A percentile compares a stretch with the other conserved stretches of the same genome.
These are phyloP conservation scores for Hippocampus guttulatus DNA, from an alignment of 2,113 vertebrate genomes.

Conservation along the genomic window DNA sequence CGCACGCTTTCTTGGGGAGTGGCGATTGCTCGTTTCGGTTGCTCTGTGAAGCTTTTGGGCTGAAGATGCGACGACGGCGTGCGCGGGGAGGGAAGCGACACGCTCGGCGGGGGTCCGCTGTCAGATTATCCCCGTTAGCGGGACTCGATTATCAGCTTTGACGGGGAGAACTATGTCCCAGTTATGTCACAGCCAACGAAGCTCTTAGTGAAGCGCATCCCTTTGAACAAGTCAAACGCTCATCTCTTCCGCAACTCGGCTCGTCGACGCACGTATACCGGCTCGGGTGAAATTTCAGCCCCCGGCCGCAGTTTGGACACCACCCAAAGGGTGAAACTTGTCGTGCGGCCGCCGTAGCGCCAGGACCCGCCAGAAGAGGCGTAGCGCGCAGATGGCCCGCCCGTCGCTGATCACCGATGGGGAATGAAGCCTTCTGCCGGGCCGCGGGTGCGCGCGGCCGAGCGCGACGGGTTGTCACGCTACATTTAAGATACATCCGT, in stretches of 20 bases:
- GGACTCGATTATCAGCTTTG: slow-evolving; percentile 73
- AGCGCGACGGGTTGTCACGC: slow-evolving; percentile 68
- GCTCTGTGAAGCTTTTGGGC: slow-evolving; percentile 40
- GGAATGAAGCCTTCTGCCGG: slow-evolving; percentile 69
- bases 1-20: background rate
- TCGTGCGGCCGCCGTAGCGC: slow-evolving; percentile 32
- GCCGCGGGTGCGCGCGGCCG: slow-evolving; percentile 49
- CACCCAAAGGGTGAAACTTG: slow-evolving; percentile 13
- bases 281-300: slow-evolving; percentile 36
- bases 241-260: slow-evolving; percentile 48
- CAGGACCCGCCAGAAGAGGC: slow-evolving; percentile 31
- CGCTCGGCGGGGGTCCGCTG: slow-evolving; percentile 53
- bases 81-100: slow-evolving; percentile 32
- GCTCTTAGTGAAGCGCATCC: slow-evolving; percentile 66
- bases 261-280: slow-evolving; percentile 51
- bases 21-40: slow-evolving; percentile 30
- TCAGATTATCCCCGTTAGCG: slow-evolving; percentile 64
- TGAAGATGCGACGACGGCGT: slow-evolving; percentile 52
- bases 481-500: slow-evolving; percentile 61
- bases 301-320: slow-evolving; percentile 26
- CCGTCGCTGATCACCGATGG: slow-evolving; percentile 53
- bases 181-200: slow-evolving; percentile 71
- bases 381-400: slow-evolving; percentile 41
- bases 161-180: slow-evolving; percentile 71
- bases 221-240: slow-evolving; percentile 69